Base-by-base conservation (phyloP, 2,888 invertebrate species). In the Cryptosula pallasiana region DNA sequence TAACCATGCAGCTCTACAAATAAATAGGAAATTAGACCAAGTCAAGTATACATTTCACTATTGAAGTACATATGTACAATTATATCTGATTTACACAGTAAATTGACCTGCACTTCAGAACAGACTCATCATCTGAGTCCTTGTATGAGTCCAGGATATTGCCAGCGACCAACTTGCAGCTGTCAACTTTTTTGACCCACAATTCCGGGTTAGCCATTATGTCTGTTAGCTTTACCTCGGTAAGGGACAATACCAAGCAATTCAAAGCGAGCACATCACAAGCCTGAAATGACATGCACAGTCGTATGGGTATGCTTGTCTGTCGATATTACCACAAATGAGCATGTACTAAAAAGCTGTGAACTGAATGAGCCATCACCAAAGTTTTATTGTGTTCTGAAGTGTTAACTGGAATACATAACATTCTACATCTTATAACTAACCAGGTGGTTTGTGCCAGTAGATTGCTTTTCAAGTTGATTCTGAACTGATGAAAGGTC, bases 241-340 rank as follows among this genome's bases (percentile, higher is more conserved):
- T 13, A 5, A 63, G 5, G 9, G 63, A 63, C 3, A 1, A 29
- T 2, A 63, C 9, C 27, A 63, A n/a, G 13, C n/a, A n/a, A 2
- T 63, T 3, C 63, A 63, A 32, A 63, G 63, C 63, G 2, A 63
- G 63, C 3, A 63, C 5, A n/a, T 63, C 63, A 63, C 63, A 63
- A 13, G 29, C 13, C 63, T 63, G 32, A 2, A 63, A 63, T 13
- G n/a, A 32, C n/a, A n/a, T n/a, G n/a, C n/a, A n/a, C n/a, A n/a
- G n/a, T n/a, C n/a, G n/a, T n/a, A n/a, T n/a, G n/a, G n/a, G n/a
- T n/a, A n/a, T n/a, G n/a, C n/a, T n/a, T n/a, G n/a, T n/a, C n/a
- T n/a, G n/a, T n/a, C n/a, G n/a, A n/a, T n/a, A n/a, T n/a, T n/a
- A n/a, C n/a, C n/a, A n/a, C n/a, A n/a, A n/a, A n/a, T n/a, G n/a